A percentile compares a stretch with the other conserved stretches of the same genome.
Evolutionary conservation across 2,113 vertebrate genomes (phyloP).

Genomic region (Prochilodus magdalenae): DNA sequence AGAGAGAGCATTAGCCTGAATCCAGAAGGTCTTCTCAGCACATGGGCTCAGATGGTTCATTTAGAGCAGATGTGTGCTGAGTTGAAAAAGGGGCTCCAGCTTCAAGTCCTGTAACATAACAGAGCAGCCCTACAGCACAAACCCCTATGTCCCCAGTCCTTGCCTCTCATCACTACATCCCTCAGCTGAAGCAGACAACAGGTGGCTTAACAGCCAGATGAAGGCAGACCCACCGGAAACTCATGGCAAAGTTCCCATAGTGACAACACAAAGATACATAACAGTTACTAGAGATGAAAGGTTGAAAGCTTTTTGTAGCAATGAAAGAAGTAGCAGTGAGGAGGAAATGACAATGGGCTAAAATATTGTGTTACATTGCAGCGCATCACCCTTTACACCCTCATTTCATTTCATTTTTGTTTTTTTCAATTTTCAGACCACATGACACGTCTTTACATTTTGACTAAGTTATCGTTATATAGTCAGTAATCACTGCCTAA

Average conservation of each 20-base stretch:
- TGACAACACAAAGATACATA: not conserved
- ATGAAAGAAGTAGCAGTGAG: too few species aligned
- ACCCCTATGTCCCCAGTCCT: not conserved
- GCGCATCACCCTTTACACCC: too few species aligned
- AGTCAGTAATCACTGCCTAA: too few species aligned
- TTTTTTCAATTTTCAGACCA: too few species aligned
- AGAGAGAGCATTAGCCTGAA: constrained; percentile 16
- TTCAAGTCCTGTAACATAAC: constrained; percentile 7
- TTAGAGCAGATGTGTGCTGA: constrained; percentile 28
- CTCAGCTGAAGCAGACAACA: constrained; percentile 53
- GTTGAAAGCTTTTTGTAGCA: too few species aligned
- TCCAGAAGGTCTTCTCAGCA: not conserved
- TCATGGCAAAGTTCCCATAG: not conserved
- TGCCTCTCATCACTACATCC: constrained; percentile 5
- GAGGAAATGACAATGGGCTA: too few species aligned
- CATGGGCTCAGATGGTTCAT: constrained; percentile 31
- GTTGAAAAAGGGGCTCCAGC: constrained; percentile 4
- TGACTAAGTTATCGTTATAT: too few species aligned
- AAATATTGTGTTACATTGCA: too few species aligned
- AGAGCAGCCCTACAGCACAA: constrained; percentile 26
- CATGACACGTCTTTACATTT: too few species aligned
- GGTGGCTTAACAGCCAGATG: constrained; percentile 62
- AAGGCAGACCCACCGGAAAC: constrained; percentile 34
- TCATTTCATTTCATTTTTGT: too few species aligned
- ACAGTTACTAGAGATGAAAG: not conserved